These are phyloP conservation scores for Alcedo quadribrachys DNA, from an alignment of 2,797 vertebrate genomes.

Conservation along the genomic window DNA sequence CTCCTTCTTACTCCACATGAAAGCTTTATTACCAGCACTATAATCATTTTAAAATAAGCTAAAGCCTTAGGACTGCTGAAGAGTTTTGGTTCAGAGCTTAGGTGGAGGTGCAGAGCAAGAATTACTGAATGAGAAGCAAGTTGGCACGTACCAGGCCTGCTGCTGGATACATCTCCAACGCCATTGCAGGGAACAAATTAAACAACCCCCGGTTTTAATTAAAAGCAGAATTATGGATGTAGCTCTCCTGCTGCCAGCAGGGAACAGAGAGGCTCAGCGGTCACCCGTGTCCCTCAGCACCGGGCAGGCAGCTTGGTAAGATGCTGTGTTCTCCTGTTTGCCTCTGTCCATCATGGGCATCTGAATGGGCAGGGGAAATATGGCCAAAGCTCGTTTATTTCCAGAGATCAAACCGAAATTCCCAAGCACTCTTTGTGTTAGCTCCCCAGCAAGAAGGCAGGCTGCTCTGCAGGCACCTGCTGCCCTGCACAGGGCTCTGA, in stretches of 20 bases:
- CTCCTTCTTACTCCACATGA: constrained; percentile 17
- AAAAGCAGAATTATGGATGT: background rate
- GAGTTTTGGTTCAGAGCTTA: background rate
- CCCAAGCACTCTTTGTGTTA: background rate
- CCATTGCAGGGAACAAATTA: background rate
- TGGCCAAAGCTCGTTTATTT: background rate
- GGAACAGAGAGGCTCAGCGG: background rate
- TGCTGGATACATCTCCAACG: background rate
- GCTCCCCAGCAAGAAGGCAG: background rate
- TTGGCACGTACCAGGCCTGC: background rate
- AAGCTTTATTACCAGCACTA: constrained; percentile 28
- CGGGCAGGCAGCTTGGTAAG: background rate
- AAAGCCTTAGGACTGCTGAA: background rate
- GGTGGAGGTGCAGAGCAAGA: background rate
- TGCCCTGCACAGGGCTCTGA: background rate
- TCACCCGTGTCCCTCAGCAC: background rate
- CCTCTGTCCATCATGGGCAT: background rate
- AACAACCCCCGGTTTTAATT: background rate
- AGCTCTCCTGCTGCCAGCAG: background rate
- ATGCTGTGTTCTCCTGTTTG: background rate
- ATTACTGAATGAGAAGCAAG: background rate
- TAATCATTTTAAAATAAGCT: background rate
- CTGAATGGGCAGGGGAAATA: fast-evolving
- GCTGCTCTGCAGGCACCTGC: background rate
- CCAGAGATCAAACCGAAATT: background rate